phyloP scores from a whole-genome alignment of 2,113 vertebrate species.

The Poeciliopsis prolifica region DNA sequence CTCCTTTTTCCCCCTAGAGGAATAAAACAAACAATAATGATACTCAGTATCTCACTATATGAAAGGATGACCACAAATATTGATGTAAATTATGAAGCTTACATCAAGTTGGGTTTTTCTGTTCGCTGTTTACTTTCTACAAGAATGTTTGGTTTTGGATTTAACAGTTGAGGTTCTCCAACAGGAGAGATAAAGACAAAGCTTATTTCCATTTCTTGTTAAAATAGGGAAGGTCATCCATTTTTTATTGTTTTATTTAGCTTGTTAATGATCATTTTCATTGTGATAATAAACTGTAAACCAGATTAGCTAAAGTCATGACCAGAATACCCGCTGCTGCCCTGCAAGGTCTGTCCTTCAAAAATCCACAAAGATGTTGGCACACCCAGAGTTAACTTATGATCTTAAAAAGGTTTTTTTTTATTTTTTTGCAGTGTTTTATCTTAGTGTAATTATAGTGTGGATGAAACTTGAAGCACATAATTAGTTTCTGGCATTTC shows the following conservation, averaged over 20 bases:
- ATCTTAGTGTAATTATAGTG: constrained; percentile 70
- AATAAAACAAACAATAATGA: background rate
- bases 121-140: constrained; percentile 27
- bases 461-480: constrained; percentile 68
- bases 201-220: constrained; percentile 14
- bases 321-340: constrained; percentile 35
- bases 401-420: constrained; percentile 33
- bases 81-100: background rate
- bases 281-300: background rate
- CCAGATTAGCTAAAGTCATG: background rate
- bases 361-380: constrained; percentile 34
- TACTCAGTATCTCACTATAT: background rate
- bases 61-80: background rate
- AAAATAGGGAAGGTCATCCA: constrained; percentile 17
- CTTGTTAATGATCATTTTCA: background rate
- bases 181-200: constrained; percentile 17
- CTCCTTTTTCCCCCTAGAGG: background rate
- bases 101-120: background rate
- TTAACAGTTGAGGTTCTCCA: background rate
- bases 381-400: constrained; percentile 53
- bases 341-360: constrained; percentile 11
- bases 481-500: constrained; percentile 75
- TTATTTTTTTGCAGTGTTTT: constrained; percentile 54
- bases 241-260: background rate
- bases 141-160: constrained; percentile 9